A percentile compares a stretch with the other conserved stretches of the same genome.
Evolutionary conservation across 1,140 invertebrate genomes (phyloP).

Genomic region (Parasteatoda tepidariorum): DNA sequence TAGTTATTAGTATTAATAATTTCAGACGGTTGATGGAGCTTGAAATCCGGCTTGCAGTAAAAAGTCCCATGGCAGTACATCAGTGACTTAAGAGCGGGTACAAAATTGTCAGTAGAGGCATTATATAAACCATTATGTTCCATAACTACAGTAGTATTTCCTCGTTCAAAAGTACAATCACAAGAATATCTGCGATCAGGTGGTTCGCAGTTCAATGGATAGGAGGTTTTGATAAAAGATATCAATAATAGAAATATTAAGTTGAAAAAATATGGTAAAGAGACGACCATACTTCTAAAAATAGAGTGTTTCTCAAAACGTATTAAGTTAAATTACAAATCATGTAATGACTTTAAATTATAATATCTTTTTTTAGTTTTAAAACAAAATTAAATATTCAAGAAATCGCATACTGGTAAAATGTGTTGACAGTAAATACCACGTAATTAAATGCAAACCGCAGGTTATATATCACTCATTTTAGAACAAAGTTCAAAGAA

Average conservation of each 20-base stretch:
- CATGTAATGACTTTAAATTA: no score
- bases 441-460: no score
- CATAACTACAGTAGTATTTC: conserved; percentile 17
- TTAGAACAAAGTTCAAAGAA: no score
- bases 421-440: no score
- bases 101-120: conserved; percentile 16
- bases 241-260: background rate
- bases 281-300: background rate
- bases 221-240: background rate
- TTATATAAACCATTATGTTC: conserved; percentile 27
- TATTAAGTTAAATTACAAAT: no score
- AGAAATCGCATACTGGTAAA: no score
- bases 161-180: conserved; percentile 26
- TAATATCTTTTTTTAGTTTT: no score
- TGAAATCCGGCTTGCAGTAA: conserved; percentile 19
- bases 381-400: no score
- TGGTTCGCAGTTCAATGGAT: background rate
- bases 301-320: background rate
- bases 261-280: background rate
- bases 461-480: no score
- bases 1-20: conserved; percentile 31
- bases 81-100: conserved; percentile 33
- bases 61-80: conserved; percentile 45
- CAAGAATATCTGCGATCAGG: conserved; percentile 29
- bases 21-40: background rate